Base-by-base conservation (phyloP, 1,140 invertebrate genomes). In the Lycorma delicatula region DNA sequence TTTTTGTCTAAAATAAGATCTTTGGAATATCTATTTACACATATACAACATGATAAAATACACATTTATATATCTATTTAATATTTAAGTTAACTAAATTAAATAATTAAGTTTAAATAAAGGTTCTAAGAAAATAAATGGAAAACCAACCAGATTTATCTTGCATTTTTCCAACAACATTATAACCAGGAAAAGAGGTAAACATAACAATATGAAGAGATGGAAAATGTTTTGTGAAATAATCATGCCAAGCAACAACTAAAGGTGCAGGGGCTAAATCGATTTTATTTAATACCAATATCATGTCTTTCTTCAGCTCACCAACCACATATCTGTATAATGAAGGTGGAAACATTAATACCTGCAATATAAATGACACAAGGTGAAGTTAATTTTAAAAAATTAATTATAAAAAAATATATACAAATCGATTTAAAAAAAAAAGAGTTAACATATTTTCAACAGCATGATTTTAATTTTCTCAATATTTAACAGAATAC, bases 271-370 rank as follows among this genome's bases (percentile, higher is more conserved):
- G 85, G 9, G 86, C 87, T 55, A 97, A 72, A 75, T 97, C 94
- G 47, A 95, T 84, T 76, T 98, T 98, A 68, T 97, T 97, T 12
- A 97, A 74, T 1, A 97, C 82, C 27, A 97, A 66, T 59, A 97
- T 89, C 70, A 95, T 84, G 29, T 86, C 77, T 71, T 93, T 93
- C 5, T 84, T 80, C 20, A 92, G 71, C 12, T 80, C 77, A 4
- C 84, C 75, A 1, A 82, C 81, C 6, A 94, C 79, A 70, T 91
- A 85, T 20, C 86, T 69, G 66, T 94, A 96, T 0, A 98, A 75
- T 22, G 87, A 87, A 0, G 93, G 92, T 1, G 93, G 91, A 71
- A 98, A 95, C 80, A 93, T 87, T 64, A 87, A 68, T 12, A 78
- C 78, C 79, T 84, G 67, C 46, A 74, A 73, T 58, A 59, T n/a